These are phyloP conservation scores for Limanda limanda DNA, from an alignment of 2,113 vertebrate species.

Conservation along the genomic window DNA sequence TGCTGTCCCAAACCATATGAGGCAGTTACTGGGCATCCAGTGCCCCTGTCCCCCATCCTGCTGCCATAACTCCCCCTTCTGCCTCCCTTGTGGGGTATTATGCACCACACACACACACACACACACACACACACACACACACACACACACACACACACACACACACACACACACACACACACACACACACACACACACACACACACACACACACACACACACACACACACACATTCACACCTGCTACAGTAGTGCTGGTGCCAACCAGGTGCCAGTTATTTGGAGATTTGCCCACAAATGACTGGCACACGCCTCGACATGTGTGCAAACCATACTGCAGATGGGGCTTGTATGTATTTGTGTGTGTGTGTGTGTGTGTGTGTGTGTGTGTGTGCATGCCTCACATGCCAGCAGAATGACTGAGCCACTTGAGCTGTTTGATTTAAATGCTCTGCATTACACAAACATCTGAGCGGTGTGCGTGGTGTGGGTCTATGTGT, in stretches of 20 bases:
- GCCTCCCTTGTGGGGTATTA: conserved; percentile 25
- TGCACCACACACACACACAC: background rate
- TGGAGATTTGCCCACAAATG: conserved; percentile 57
- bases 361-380: conserved; percentile 7
- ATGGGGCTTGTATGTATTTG: conserved; percentile 24
- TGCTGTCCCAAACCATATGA: conserved; percentile 44
- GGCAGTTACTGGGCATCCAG: conserved; percentile 23
- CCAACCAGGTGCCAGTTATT: conserved; percentile 58
- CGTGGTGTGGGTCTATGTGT: conserved; percentile 24
- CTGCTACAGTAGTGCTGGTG: conserved; percentile 38
- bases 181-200: too few species aligned
- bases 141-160: too few species aligned
- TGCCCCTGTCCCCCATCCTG: background rate
- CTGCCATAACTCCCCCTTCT: background rate
- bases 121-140: too few species aligned
- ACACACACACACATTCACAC: conserved; percentile 41
- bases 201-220: too few species aligned
- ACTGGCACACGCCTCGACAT: conserved; percentile 50
- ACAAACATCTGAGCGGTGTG: conserved; percentile 28
- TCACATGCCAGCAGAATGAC: conserved; percentile 62
- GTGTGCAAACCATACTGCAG: conserved; percentile 38
- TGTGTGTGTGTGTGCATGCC: conserved; percentile 21
- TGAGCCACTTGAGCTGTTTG: conserved; percentile 52
- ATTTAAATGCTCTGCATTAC: conserved; percentile 57
- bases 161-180: too few species aligned